Conservation (phyloP, 2,113 vertebrate species). For the Tenrec ecaudatus region DNA sequence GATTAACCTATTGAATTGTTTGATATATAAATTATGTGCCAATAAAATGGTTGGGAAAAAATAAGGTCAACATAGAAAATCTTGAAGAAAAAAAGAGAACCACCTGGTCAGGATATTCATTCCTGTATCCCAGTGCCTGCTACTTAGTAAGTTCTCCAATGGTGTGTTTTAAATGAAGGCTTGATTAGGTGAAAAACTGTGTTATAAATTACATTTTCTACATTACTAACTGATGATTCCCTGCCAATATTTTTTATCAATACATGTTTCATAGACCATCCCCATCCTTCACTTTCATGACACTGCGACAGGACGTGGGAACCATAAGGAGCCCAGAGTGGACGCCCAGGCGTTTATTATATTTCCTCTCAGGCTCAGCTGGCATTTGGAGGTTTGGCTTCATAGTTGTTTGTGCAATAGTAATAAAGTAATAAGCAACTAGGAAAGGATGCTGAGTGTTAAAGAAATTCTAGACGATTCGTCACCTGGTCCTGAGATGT, state of each 20-base stretch:
- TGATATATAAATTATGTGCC: too few species aligned
- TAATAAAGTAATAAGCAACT: constrained; percentile 66
- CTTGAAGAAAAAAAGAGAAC: too few species aligned
- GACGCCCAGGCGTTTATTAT: neutral
- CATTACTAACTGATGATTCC: neutral
- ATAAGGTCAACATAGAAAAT: too few species aligned
- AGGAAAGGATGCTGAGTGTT: constrained; percentile 69
- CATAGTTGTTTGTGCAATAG: neutral
- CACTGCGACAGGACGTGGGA: neutral
- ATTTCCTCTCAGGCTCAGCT: neutral
- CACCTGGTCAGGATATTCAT: neutral
- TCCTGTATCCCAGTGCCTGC: neutral
- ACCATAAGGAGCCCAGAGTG: neutral
- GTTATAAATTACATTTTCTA: neutral
- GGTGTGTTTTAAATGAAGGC: neutral
- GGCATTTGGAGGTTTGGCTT: constrained; percentile 56
- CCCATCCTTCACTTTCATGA: neutral
- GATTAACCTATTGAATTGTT: too few species aligned
- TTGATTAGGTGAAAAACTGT: neutral
- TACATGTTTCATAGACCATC: neutral
- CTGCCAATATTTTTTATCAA: neutral
- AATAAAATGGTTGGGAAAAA: too few species aligned
- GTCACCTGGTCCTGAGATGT: constrained; percentile 61
- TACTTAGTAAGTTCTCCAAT: neutral
- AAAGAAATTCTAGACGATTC: constrained; percentile 67